phyloP scores from a whole-genome alignment of 1,140 invertebrate species.

The Limonius californicus region DNA sequence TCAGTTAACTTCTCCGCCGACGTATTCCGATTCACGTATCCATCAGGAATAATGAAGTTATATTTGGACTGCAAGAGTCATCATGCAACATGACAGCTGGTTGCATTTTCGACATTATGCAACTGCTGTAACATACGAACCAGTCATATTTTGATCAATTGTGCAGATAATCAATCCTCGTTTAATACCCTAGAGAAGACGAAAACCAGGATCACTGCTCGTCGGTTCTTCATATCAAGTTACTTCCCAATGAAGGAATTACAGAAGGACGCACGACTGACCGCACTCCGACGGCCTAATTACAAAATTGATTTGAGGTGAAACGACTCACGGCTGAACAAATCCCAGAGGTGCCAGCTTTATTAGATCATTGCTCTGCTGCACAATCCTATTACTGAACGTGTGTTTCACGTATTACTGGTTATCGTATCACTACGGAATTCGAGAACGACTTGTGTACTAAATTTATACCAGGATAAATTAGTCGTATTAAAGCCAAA shows the following conservation, averaged over 20 bases:
- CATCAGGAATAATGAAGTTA: conserved; percentile 5
- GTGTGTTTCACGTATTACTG: conserved; percentile 14
- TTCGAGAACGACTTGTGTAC: conserved; percentile 8
- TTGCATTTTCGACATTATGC: neutral
- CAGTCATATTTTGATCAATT: neutral
- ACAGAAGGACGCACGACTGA: conserved; percentile 35
- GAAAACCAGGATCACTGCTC: neutral
- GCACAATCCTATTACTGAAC: conserved; percentile 40
- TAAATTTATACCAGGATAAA: neutral
- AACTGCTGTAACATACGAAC: neutral
- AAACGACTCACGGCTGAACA: conserved; percentile 38
- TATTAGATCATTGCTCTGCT: conserved; percentile 44
- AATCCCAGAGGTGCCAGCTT: conserved; percentile 41
- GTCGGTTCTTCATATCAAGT: conserved; percentile 31
- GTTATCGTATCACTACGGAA: conserved; percentile 5
- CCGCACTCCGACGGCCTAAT: conserved; percentile 36
- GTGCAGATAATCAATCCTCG: neutral
- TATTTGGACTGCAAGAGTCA: conserved; percentile 3
- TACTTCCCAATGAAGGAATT: conserved; percentile 41
- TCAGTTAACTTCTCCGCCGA: neutral
- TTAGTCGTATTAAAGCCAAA: too few relatives aligned
- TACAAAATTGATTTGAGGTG: conserved; percentile 44
- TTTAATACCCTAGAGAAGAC: neutral
- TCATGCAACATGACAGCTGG: neutral
- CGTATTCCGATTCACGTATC: conserved; percentile 4